Evolutionary conservation across 2,888 invertebrate species (phyloP), one percentile per base, ranked within the genome.

Genomic region (Cephalotes varians): DNA sequence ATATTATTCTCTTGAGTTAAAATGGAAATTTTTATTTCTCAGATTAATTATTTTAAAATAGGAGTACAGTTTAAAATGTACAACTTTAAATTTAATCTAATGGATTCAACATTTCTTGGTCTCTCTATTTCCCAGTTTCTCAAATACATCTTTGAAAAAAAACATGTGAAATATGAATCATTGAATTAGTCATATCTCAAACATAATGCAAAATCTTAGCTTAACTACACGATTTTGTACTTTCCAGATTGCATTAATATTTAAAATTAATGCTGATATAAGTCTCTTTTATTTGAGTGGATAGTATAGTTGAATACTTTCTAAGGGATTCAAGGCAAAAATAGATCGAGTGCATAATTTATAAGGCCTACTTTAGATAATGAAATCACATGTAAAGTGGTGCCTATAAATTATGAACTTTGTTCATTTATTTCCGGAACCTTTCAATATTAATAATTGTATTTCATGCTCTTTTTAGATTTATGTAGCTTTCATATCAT

Each of bases 331-430:
- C 1, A 34, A 15, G 6, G 12, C 5, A 73, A 62, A 73, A 60
- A 47, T 73, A 73, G 21, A 62, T 73, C 31, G 47, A 47, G 62
- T 62, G 21, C 31, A 73, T 60, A 73, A 73, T 73, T 62, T 73
- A 73, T 73, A 62, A 60, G 18, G 28, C 31, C 31, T 31, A 62
- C 44, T 73, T 73, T 34, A 44, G 34, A 44, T 44, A 73, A 73
- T 73, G 25, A 73, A 73, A 73, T 47, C 18, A 60, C 21, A 60
- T 60, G 44, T 73, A 73, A 60, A 44, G 44, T 60, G 9, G 21
- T 15, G 15, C 62, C 62, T 44, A 62, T 73, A 62, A 73, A 62
- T 73, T 73, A 73, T 62, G 28, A 62, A 73, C 60, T 62, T 73
- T 5, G 10, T 62, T 15, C 12, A 47, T 73, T 73, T 62, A 54